Percentiles rank a stretch among this genome's conserved stretches.
phyloP scores from a whole-genome alignment of 2,113 vertebrate species.

The Syrrhaptes paradoxus region DNA sequence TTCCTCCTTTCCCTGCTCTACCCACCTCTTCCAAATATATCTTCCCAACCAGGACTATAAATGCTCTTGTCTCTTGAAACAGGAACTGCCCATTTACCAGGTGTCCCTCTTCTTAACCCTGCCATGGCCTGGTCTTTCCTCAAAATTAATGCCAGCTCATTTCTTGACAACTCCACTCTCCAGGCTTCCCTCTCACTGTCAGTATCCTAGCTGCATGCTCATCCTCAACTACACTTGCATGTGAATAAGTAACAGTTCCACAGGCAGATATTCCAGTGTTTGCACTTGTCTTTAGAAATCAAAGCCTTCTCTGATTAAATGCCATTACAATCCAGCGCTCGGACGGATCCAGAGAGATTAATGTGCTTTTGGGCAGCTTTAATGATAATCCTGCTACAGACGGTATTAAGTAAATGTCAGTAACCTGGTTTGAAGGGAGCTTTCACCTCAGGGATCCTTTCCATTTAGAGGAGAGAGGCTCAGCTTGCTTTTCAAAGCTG shows the following conservation, averaged over 20 bases:
- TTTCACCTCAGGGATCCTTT: slow-evolving; percentile 65
- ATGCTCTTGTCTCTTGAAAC: background rate
- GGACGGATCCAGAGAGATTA: slow-evolving; percentile 65
- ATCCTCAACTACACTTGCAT: slow-evolving; percentile 9
- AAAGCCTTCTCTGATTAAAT: slow-evolving; percentile 74
- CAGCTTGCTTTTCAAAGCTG: slow-evolving; percentile 43
- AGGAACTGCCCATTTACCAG: background rate
- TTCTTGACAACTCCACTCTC: background rate
- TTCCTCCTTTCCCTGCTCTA: background rate
- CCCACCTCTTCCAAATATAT: background rate
- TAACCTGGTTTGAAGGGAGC: slow-evolving; percentile 62
- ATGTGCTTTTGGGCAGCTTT: slow-evolving; percentile 66
- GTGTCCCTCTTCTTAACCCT: background rate
- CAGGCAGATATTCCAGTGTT: slow-evolving; percentile 61
- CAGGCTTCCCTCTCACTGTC: background rate
- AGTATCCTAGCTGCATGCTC: background rate
- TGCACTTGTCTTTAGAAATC: slow-evolving; percentile 73
- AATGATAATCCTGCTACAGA: slow-evolving; percentile 65
- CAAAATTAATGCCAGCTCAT: background rate
- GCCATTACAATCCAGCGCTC: slow-evolving; percentile 61
- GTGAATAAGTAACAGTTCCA: slow-evolving; percentile 59
- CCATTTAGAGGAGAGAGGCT: slow-evolving; percentile 53
- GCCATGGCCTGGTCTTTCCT: background rate
- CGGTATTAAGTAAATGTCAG: slow-evolving; percentile 69
- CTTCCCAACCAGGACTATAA: background rate